Percentiles rank a stretch among this genome's conserved stretches.
phyloP scores from a whole-genome alignment of 2,113 vertebrate species.

The Sprattus sprattus region DNA sequence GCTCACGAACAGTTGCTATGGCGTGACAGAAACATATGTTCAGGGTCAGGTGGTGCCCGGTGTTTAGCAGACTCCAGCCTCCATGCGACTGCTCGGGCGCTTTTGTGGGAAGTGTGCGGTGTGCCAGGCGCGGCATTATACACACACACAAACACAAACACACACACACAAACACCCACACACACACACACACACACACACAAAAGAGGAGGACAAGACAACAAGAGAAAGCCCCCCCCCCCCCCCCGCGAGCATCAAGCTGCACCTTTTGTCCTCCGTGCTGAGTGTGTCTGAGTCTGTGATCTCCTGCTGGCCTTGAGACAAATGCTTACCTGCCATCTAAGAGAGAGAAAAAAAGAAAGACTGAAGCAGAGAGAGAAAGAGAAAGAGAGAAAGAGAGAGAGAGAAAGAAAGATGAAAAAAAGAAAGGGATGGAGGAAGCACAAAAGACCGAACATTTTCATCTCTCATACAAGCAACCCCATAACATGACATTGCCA shows the following conservation, averaged over 20 bases:
- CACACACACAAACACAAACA: conserved; percentile 21
- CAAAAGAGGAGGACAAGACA: too few species aligned
- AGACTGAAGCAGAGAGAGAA: neutral
- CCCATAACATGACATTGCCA: neutral
- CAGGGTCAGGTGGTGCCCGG: conserved; percentile 44
- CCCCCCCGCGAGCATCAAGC: too few species aligned
- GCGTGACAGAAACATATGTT: conserved; percentile 50
- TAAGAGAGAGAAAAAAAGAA: too few species aligned
- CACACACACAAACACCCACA: neutral
- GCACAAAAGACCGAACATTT: too few species aligned
- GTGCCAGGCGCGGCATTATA: neutral
- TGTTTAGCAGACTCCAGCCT: conserved; percentile 26
- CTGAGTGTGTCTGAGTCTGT: neutral
- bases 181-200: neutral
- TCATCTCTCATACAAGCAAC: neutral
- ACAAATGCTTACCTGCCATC: too few species aligned
- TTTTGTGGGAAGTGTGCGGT: neutral
- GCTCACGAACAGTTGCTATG: conserved; percentile 34
- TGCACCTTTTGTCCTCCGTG: neutral
- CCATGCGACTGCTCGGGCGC: neutral
- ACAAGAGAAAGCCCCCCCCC: too few species aligned
- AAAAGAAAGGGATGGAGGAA: neutral
- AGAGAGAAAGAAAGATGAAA: neutral
- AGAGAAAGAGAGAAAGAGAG: neutral
- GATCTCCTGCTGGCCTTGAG: neutral